A percentile compares a stretch with the other conserved stretches of the same genome.
These are phyloP conservation scores for Sarcophaga caerulescens DNA, from an alignment of 2,888 invertebrate species.

Conservation along the genomic window DNA sequence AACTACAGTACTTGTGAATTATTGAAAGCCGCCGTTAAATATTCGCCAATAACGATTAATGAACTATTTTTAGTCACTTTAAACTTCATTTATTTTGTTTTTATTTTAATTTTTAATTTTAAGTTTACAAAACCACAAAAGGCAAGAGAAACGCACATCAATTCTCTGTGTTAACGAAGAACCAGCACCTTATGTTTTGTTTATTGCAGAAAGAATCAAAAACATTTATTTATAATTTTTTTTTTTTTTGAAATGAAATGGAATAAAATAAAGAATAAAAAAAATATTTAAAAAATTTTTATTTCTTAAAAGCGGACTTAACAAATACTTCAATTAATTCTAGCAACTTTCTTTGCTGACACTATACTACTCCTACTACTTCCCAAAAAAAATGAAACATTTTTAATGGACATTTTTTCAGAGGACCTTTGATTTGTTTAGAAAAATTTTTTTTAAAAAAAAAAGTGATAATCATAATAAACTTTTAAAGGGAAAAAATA, in stretches of 20 bases:
- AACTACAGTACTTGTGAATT: conserved; percentile 48
- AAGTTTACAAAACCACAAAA: conserved; percentile 23
- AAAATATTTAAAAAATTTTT: conserved; percentile 17
- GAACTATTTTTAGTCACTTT: conserved; percentile 56
- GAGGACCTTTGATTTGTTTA: no score
- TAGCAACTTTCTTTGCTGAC: conserved; percentile 23
- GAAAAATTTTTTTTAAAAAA: no score
- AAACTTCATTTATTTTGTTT: conserved; percentile 26
- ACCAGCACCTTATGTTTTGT: conserved; percentile 43
- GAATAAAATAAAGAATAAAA: conserved; percentile 19
- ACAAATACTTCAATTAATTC: conserved; percentile 44
- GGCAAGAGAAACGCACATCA: conserved; percentile 11
- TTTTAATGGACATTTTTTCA: no score
- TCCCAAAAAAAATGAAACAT: no score
- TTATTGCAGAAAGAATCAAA: conserved; percentile 62
- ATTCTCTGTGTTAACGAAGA: neutral
- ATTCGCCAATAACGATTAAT: conserved; percentile 62
- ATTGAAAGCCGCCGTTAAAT: conserved; percentile 60
- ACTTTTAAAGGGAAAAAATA: no score
- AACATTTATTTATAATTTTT: conserved; percentile 20
- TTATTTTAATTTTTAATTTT: conserved; percentile 52
- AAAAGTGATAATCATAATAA: no score
- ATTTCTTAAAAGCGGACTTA: conserved; percentile 52
- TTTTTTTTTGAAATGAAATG: conserved; percentile 5
- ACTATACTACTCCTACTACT: no score